phyloP scores from a whole-genome alignment of 2,113 vertebrate species.

The Melanostigma gelatinosum region DNA sequence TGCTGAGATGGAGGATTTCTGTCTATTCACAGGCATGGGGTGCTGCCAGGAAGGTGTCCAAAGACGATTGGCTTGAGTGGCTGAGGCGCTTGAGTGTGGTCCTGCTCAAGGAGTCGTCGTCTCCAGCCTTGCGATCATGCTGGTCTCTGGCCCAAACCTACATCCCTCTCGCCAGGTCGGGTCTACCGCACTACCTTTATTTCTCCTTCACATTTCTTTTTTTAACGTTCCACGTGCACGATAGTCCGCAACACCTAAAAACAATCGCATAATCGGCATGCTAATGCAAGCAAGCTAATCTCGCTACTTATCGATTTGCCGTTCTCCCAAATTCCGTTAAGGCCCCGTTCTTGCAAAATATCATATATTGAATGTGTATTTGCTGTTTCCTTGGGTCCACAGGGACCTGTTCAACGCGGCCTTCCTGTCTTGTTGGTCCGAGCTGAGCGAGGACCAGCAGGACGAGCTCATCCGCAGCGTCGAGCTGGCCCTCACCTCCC shows the following conservation, averaged over 20 bases:
- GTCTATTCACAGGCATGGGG: slow-evolving; percentile 91
- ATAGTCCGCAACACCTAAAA: not conserved
- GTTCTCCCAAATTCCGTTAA: not conserved
- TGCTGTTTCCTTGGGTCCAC: slow-evolving; percentile 12
- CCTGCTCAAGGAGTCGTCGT: slow-evolving; percentile 97
- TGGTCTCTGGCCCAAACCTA: slow-evolving; percentile 99
- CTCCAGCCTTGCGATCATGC: slow-evolving; percentile 94
- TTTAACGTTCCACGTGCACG: not conserved
- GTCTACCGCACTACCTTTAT: not conserved
- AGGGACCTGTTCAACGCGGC: slow-evolving; percentile 99
- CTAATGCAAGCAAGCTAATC: not conserved
- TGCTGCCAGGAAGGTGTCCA: slow-evolving; percentile 96
- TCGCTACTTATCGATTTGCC: not conserved
- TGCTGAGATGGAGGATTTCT: slow-evolving; percentile 29
- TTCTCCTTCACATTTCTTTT: not conserved
- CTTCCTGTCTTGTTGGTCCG: slow-evolving; percentile 98
- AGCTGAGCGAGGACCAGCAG: slow-evolving; percentile 97
- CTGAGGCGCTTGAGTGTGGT: slow-evolving; percentile 94
- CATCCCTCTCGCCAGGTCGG: slow-evolving; percentile 95
- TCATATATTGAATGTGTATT: not conserved
- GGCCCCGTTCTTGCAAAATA: not conserved
- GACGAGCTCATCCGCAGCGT: slow-evolving; percentile 98
- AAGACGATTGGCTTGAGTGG: slow-evolving; percentile 99
- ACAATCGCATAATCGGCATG: not conserved
- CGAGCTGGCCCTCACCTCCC: slow-evolving; percentile 94